Percentiles rank a stretch among this genome's conserved stretches.
These are phyloP conservation scores for Cranoglanis bouderius DNA, from an alignment of 2,113 vertebrate genomes.

Conservation along the genomic window DNA sequence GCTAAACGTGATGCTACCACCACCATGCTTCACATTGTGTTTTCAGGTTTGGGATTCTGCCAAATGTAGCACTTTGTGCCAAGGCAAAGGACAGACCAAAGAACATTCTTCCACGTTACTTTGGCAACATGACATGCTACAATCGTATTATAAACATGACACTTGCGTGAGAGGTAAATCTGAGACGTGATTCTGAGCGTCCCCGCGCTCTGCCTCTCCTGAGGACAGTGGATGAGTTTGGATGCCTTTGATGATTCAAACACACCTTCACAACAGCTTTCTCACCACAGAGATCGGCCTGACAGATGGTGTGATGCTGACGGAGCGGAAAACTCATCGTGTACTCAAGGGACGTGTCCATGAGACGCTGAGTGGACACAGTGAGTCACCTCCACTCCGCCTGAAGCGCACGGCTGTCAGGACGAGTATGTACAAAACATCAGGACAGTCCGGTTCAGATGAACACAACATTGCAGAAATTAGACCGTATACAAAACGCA, in stretches of 20 bases:
- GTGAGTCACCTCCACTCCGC: conserved; percentile 26
- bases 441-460: background rate
- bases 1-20: background rate
- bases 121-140: background rate
- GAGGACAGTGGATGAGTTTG: background rate
- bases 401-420: background rate
- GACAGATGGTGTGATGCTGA: conserved; percentile 54
- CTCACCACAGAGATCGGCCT: conserved; percentile 20
- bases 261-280: conserved; percentile 27
- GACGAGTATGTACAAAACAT: background rate
- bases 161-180: background rate
- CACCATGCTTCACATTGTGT: background rate
- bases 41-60: background rate
- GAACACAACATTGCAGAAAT: background rate
- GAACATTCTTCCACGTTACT: background rate
- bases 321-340: conserved; percentile 43
- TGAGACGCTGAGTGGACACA: conserved; percentile 32
- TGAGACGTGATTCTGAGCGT: background rate
- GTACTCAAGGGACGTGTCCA: conserved; percentile 15
- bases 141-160: background rate
- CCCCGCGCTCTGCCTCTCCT: background rate
- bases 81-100: background rate
- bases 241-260: background rate
- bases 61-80: background rate
- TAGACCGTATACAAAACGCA: background rate